Evolutionary conservation across 2,797 vertebrate genomes (phyloP).

Genomic region (Molossus alvarezi): DNA sequence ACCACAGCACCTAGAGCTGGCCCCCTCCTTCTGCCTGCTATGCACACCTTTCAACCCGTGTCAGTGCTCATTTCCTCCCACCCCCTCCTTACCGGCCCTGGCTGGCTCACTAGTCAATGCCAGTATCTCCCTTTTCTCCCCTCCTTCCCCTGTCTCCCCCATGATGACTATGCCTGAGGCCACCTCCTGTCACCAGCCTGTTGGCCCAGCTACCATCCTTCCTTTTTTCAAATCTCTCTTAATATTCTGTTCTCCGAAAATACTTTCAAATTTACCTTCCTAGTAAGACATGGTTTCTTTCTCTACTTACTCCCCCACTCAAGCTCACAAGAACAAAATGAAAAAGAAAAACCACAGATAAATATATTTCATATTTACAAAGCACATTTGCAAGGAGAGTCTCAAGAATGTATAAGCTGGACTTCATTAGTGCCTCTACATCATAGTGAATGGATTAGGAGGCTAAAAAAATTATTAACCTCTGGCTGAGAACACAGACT

Average conservation of each 20-base stretch:
- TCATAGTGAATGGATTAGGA: neutral
- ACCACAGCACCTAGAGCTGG: neutral
- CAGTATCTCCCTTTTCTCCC: neutral
- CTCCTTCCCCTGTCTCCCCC: neutral
- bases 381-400: constrained; percentile 24
- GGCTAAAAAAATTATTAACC: constrained; percentile 59
- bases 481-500: constrained; percentile 15
- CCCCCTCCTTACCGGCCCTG: neutral
- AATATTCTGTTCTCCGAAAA: constrained; percentile 19
- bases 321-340: neutral
- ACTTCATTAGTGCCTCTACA: constrained; percentile 7
- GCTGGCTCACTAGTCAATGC: neutral
- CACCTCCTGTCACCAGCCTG: neutral
- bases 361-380: constrained; percentile 42
- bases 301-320: neutral
- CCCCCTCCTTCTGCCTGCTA: neutral
- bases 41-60: neutral
- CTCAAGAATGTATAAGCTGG: neutral
- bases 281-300: constrained; percentile 37
- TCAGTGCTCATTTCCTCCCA: neutral
- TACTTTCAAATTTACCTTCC: neutral
- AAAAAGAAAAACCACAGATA: neutral
- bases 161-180: neutral
- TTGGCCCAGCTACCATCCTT: neutral
- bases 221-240: constrained; percentile 38